Evolutionary conservation across 2,888 invertebrate species (phyloP).

Genomic region (Temnothorax unifasciatus): DNA sequence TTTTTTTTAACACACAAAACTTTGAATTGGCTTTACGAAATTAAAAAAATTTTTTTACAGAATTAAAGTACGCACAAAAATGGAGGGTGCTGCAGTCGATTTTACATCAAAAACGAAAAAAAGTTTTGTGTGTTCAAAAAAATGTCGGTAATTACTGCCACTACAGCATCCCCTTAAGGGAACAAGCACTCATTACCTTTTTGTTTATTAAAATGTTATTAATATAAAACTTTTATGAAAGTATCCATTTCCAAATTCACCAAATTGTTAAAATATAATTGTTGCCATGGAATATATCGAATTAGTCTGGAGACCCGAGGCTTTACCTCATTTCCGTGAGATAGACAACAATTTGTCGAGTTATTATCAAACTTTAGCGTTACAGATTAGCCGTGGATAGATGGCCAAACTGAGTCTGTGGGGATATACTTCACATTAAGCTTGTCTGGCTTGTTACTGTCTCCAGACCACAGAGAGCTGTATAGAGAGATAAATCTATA

Average conservation of each 20-base stretch:
- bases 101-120: no score
- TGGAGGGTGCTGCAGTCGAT: no score
- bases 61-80: no score
- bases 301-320: not conserved
- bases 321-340: not conserved
- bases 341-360: not conserved
- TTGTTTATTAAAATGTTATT: not conserved
- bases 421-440: constrained; percentile 9
- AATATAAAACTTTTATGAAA: not conserved
- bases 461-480: not conserved
- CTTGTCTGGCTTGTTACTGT: not conserved
- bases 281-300: not conserved
- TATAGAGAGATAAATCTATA: not conserved
- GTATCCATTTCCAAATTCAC: not conserved
- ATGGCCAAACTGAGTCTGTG: not conserved
- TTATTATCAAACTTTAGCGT: constrained; percentile 18
- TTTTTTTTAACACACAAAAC: no score
- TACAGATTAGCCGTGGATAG: not conserved
- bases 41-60: no score
- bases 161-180: no score
- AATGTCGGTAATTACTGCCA: no score
- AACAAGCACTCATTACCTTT: not conserved
- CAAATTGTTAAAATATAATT: not conserved
- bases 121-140: no score
- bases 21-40: no score